phyloP scores from a whole-genome alignment of 2,113 vertebrate species.

The Myodes glareolus region DNA sequence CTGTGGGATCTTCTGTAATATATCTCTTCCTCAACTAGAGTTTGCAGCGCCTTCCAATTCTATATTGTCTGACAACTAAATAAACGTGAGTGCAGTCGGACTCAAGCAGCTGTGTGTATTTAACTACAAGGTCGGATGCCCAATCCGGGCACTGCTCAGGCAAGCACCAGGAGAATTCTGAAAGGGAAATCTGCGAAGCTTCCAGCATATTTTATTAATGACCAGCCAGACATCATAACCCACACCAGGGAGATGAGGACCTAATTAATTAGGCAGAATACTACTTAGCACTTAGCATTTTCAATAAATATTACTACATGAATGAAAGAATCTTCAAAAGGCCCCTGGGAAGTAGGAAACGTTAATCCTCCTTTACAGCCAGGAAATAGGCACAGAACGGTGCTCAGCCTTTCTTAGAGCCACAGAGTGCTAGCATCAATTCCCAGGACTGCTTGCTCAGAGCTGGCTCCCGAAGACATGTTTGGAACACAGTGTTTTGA shows the following conservation, averaged over 20 bases:
- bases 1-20: slow-evolving; percentile 54
- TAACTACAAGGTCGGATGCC: slow-evolving; percentile 66
- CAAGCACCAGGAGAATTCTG: slow-evolving; percentile 61
- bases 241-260: slow-evolving; percentile 79
- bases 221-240: slow-evolving; percentile 78
- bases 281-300: slow-evolving; percentile 83
- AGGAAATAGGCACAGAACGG: slow-evolving; percentile 74
- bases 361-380: slow-evolving; percentile 79
- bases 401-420: slow-evolving; percentile 66
- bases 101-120: slow-evolving; percentile 72
- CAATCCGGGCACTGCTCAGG: neutral
- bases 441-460: slow-evolving; percentile 52
- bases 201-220: slow-evolving; percentile 80
- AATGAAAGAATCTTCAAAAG: slow-evolving; percentile 82
- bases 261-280: slow-evolving; percentile 83
- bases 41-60: slow-evolving; percentile 72
- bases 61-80: slow-evolving; percentile 73
- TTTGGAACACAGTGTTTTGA: slow-evolving; percentile 57
- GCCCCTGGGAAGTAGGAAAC: slow-evolving; percentile 67
- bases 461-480: neutral
- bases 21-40: slow-evolving; percentile 64
- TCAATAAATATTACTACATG: slow-evolving; percentile 83
- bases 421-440: slow-evolving; percentile 45
- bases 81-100: slow-evolving; percentile 23
- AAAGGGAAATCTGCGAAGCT: slow-evolving; percentile 72